Evolutionary conservation across 2,113 vertebrate genomes (phyloP), one percentile per base, ranked within the genome.

Genomic region (Mionectes macconnelli): DNA sequence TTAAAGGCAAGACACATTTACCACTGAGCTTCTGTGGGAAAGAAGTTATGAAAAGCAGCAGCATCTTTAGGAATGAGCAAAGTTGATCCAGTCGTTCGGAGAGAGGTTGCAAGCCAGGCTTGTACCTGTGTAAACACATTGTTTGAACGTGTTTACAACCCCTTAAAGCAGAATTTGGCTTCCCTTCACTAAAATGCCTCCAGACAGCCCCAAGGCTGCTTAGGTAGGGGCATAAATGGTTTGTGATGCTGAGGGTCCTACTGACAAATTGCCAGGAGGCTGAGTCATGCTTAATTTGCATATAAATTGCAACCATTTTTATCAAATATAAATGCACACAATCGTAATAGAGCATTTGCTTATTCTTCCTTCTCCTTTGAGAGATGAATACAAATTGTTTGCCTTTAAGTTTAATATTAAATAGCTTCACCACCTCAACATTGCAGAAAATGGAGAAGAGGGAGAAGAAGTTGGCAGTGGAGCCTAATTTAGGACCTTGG

Each of bases 281-380:
- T 96, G 95, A 97, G 90, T 95, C 93, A 91, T 23, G 9, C 90
- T 87, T 83, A 82, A 97, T 97, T 97, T 97, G 89, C 97, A 97
- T 97, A 97, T 96, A 97, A 97, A 97, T 97, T 97, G 95, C 97
- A 96, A 89, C 66, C 89, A 87, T 96, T 96, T 96, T 97, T 97
- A 97, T 97, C 97, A 97, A 96, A 93, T 97, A 97, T 95, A 96
- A 97, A 96, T 89, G 94, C 93, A 93, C 42, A 66, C 93, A 95
- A 95, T 97, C 45, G 30, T 96, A 97, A 95, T 85, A 84, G 82
- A 95, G 33, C 87, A 91, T 95, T 96, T 96, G 87, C 93, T 96
- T 95, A 94, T 95, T 96, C 95, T 95, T 94, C 55, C 49, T 84
- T 97, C 87, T 85, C 94, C 70, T 94, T 82, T 95, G 95, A 94